Evolutionary conservation across 2,797 vertebrate species (phyloP).

Genomic region (Spinibarbus caldwelli): DNA sequence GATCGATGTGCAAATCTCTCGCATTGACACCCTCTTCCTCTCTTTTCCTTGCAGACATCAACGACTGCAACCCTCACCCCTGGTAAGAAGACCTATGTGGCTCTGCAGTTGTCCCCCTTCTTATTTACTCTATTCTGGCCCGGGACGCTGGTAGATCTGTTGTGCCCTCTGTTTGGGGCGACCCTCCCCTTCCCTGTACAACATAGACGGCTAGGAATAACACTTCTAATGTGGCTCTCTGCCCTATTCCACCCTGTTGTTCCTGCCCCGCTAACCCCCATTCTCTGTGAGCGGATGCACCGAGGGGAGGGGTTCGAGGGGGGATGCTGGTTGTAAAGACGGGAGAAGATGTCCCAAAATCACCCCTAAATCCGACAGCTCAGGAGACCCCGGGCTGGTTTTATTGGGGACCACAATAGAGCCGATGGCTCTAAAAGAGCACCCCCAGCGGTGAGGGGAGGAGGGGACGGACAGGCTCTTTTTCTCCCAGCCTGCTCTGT

Average conservation of each 20-base stretch:
- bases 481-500: constrained; percentile 48
- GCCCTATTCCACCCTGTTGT: constrained; percentile 49
- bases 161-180: constrained; percentile 51
- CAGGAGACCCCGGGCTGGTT: constrained; percentile 56
- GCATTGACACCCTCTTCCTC: not conserved
- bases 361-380: constrained; percentile 74
- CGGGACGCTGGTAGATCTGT: constrained; percentile 46
- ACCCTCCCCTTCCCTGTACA: constrained; percentile 64
- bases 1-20: not conserved
- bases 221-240: constrained; percentile 58
- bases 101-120: constrained; percentile 35
- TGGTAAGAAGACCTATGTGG: constrained; percentile 82
- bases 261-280: constrained; percentile 26
- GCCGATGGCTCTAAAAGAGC: constrained; percentile 56
- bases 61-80: constrained; percentile 96
- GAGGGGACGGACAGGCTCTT: constrained; percentile 44
- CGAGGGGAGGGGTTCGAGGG: constrained; percentile 54
- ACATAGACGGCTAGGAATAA: constrained; percentile 57
- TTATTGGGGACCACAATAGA: constrained; percentile 60
- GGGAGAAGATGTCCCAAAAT: constrained; percentile 75
- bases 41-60: constrained; percentile 81
- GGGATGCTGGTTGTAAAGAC: constrained; percentile 48
- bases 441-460: constrained; percentile 59
- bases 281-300: constrained; percentile 56
- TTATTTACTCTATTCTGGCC: constrained; percentile 52